Conservation (phyloP, 2,113 vertebrate species). For the Mirounga angustirostris region DNA sequence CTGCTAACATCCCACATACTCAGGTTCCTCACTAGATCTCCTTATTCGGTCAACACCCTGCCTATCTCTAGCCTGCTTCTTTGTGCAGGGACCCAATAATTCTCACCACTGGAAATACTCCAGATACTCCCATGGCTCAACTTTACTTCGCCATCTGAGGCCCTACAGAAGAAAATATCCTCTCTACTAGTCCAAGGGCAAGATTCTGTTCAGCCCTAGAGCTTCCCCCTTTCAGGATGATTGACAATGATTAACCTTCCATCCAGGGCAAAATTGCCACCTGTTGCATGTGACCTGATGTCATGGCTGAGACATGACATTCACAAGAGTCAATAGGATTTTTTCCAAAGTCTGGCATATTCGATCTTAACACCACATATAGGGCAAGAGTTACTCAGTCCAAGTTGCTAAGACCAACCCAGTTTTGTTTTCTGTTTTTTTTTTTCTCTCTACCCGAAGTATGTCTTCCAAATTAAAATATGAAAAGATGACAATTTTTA, state of each 20-base stretch:
- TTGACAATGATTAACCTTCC: background rate
- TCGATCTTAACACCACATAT: background rate
- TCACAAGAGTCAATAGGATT: background rate
- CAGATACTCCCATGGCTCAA: background rate
- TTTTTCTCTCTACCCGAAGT: background rate
- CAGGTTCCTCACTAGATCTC: background rate
- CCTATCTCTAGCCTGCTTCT: background rate
- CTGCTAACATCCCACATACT: background rate
- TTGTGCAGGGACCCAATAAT: background rate
- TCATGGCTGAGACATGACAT: background rate
- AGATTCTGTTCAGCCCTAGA: background rate
- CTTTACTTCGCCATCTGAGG: background rate
- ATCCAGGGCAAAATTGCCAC: background rate
- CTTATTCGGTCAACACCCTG: background rate
- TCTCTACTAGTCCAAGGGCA: background rate
- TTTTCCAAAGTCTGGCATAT: constrained; percentile 1
- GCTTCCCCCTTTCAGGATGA: background rate
- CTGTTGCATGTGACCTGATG: background rate
- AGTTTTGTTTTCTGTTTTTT: no score
- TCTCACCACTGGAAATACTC: background rate
- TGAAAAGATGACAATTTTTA: background rate
- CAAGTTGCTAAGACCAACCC: background rate
- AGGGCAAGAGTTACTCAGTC: background rate
- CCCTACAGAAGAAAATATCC: background rate
- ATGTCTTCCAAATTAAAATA: constrained; percentile 16